Evolutionary conservation across 2,888 invertebrate genomes (phyloP).

Genomic region (Bruchidius siliquastri): DNA sequence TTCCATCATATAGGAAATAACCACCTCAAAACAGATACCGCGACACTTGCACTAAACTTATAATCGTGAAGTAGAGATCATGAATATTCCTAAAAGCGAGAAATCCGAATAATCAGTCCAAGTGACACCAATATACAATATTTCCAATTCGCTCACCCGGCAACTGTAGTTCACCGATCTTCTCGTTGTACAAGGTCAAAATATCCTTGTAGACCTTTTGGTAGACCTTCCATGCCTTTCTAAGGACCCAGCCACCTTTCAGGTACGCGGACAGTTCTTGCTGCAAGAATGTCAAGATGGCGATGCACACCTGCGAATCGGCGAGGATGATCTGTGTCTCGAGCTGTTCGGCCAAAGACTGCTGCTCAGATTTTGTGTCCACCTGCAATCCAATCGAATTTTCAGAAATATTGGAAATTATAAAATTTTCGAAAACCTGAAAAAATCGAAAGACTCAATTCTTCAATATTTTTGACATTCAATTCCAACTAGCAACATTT

Average conservation of each 20-base stretch:
- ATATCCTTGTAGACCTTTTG: conserved; percentile 59
- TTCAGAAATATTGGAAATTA: too few species aligned
- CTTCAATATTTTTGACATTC: too few species aligned
- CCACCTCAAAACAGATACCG: too few species aligned
- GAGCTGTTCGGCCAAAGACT: conserved; percentile 48
- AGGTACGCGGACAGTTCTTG: conserved; percentile 61
- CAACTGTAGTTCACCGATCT: conserved; percentile 40
- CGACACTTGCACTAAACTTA: too few species aligned
- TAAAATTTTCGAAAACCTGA: too few species aligned
- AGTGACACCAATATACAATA: too few species aligned
- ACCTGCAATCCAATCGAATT: background rate
- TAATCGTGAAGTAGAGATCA: too few species aligned
- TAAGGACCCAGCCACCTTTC: conserved; percentile 62
- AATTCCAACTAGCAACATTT: too few species aligned
- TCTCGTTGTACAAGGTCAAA: conserved; percentile 50
- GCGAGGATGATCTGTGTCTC: conserved; percentile 64
- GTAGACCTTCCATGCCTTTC: conserved; percentile 67
- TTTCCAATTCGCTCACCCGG: conserved; percentile 6
- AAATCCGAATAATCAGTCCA: too few species aligned
- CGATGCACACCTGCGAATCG: conserved; percentile 61
- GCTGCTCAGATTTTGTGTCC: conserved; percentile 8
- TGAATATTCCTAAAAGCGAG: too few species aligned
- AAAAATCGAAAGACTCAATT: too few species aligned
- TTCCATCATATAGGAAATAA: too few species aligned
- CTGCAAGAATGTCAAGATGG: conserved; percentile 60